Percentiles rank a stretch among this genome's conserved stretches.
These are phyloP conservation scores for Buceros bicornis DNA, from an alignment of 2,797 vertebrate species.

Conservation along the genomic window DNA sequence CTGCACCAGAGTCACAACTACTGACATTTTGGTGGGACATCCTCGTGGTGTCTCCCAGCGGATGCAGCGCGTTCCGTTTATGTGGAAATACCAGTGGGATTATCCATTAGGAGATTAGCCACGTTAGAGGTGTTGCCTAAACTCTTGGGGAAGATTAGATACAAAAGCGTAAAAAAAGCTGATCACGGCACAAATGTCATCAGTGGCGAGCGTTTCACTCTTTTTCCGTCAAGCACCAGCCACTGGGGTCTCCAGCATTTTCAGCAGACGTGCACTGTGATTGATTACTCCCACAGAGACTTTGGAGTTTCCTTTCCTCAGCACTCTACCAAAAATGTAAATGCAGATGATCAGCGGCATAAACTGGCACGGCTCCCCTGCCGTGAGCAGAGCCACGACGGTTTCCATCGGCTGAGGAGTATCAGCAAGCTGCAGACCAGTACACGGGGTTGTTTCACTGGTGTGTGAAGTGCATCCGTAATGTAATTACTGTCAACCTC, in stretches of 20 bases:
- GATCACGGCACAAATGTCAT: not conserved
- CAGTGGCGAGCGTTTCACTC: not conserved
- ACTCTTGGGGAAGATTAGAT: not conserved
- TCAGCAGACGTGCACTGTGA: constrained; percentile 8
- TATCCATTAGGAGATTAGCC: not conserved
- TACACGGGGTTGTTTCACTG: not conserved
- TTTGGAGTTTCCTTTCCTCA: not conserved
- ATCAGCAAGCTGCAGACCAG: not conserved
- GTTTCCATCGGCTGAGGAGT: not conserved
- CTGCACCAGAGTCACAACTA: not conserved
- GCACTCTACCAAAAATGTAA: constrained; percentile 26
- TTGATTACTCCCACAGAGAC: not conserved
- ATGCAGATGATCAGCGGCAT: not conserved
- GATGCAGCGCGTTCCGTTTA: not conserved
- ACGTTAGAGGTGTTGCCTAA: not conserved
- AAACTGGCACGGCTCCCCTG: not conserved
- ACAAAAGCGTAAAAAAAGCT: not conserved
- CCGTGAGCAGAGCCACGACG: not conserved
- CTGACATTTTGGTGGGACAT: not conserved
- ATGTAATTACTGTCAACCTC: not conserved
- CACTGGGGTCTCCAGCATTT: not conserved
- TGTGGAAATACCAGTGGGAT: not conserved
- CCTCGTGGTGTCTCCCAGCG: not conserved
- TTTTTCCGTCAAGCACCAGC: not conserved
- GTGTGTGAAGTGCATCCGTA: not conserved